These are phyloP conservation scores for Polia nebulosa DNA, from an alignment of 2,888 invertebrate species.

Conservation along the genomic window DNA sequence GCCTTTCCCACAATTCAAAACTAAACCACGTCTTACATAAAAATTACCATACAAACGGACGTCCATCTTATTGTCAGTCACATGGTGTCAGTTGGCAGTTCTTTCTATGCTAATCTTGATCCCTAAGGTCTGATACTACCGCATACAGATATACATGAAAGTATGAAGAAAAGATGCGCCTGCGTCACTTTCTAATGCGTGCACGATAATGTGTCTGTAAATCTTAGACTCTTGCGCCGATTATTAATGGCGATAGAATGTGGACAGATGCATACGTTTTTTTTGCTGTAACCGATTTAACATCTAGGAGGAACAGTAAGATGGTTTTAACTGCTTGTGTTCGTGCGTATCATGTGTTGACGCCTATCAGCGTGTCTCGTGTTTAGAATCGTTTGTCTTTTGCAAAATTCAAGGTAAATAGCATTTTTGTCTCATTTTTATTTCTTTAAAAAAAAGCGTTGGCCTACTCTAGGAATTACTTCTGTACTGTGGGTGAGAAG, in stretches of 20 bases:
- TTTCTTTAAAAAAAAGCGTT: too few species aligned
- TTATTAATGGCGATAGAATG: slow-evolving; percentile 47
- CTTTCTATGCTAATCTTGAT: slow-evolving; percentile 70
- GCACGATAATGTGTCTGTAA: slow-evolving; percentile 48
- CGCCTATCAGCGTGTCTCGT: neutral
- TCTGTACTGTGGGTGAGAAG: too few species aligned
- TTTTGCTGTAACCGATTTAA: slow-evolving; percentile 1
- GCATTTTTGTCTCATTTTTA: too few species aligned
- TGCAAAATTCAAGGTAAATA: neutral
- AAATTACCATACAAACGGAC: slow-evolving; percentile 52
- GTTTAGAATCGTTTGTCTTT: neutral
- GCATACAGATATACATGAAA: slow-evolving; percentile 66
- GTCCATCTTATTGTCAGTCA: slow-evolving; percentile 20
- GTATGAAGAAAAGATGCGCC: slow-evolving; percentile 57
- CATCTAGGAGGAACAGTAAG: slow-evolving; percentile 16
- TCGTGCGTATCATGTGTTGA: neutral
- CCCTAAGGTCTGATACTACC: slow-evolving; percentile 61
- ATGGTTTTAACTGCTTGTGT: slow-evolving; percentile 4
- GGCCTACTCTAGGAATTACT: too few species aligned
- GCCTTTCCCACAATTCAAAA: slow-evolving; percentile 20
- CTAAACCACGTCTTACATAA: slow-evolving; percentile 29
- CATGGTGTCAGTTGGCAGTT: slow-evolving; percentile 17
- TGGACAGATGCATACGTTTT: slow-evolving; percentile 1
- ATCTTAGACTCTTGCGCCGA: slow-evolving; percentile 38
- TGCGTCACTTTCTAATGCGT: slow-evolving; percentile 62